Base-by-base conservation (phyloP, 2,888 invertebrate species). In the Lycia hirtaria region DNA sequence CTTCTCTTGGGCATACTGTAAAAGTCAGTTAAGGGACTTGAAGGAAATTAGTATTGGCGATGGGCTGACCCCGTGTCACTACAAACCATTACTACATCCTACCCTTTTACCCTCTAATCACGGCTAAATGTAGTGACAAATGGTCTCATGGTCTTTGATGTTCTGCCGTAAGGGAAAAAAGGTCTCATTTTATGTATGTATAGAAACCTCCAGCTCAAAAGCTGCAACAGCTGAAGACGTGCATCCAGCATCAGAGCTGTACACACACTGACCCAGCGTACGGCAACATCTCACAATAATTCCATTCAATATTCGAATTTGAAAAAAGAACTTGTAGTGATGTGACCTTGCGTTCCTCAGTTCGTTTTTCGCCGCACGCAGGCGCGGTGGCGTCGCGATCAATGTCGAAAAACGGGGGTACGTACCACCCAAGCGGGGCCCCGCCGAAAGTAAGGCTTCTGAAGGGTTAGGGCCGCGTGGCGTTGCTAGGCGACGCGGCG, bases 291-390 rank as follows among this genome's bases (percentile, higher is more conserved):
- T 81, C 79, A 76, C 76, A 80, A 84, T 86, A 81, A 84, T 85
- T 78, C 87, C 91, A 90, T 90, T 91, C 90, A 90, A 88, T 88
- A 87, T 86, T 78, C 83, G 81, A 80, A 83, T 87, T 85, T 78
- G 80, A 87, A 91, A 91, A 92, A 92, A 88, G 89, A 87, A 88
- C 76, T 84, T 81, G 74, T 84, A 85, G 87, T 85, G 85, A 84
- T 84, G 88, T 90, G 91, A 92, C 91, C 91, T 92, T 91, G 90
- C 82, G 79, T 79, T 85, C 79, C 80, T 80, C 82, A 71, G 78
- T 83, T 87, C 89, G 87, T 88, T 89, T 90, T 91, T 89, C 85
- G 87, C 83, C 76, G 73, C 83, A 88, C 91, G 91, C 90, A 89
- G 84, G 91, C 91, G 91, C 90, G 88, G 64, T 87, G 69, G 76